Percentiles rank a stretch among this genome's conserved stretches.
phyloP scores from a whole-genome alignment of 2,797 vertebrate genomes.

The Rhynchotus rufescens region DNA sequence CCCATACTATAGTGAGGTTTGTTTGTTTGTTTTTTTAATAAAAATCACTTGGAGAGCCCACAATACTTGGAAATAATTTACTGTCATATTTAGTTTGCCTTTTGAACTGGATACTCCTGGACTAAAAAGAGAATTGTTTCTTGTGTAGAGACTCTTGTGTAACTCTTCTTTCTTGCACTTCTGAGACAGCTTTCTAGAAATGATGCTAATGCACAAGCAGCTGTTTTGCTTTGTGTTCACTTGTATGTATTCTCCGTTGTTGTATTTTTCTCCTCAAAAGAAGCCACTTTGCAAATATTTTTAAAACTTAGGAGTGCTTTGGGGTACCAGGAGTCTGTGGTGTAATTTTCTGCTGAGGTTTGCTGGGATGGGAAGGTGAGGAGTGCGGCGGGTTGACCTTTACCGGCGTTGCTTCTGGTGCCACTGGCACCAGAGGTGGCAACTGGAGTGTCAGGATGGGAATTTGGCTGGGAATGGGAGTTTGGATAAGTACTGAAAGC shows the following conservation, averaged over 20 bases:
- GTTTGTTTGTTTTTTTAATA: background rate
- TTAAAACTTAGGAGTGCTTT: background rate
- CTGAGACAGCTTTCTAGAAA: background rate
- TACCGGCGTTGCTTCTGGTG: background rate
- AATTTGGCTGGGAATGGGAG: background rate
- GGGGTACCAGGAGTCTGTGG: background rate
- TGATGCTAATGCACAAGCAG: background rate
- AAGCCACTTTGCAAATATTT: background rate
- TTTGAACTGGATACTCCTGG: background rate
- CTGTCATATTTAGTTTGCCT: background rate
- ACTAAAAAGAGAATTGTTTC: background rate
- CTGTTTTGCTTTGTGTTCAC: background rate
- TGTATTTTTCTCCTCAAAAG: background rate
- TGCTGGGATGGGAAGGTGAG: background rate
- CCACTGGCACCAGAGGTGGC: background rate
- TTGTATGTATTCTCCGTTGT: background rate
- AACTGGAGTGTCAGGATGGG: background rate
- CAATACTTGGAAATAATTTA: background rate
- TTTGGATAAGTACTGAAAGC: background rate
- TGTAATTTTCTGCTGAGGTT: background rate
- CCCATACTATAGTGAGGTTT: background rate
- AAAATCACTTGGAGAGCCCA: background rate
- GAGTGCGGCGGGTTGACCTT: background rate
- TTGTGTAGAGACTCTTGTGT: background rate
- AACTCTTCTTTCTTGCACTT: background rate